Evolutionary conservation across 2,113 vertebrate species (phyloP).

Genomic region (Brachionichthys hirsutus): DNA sequence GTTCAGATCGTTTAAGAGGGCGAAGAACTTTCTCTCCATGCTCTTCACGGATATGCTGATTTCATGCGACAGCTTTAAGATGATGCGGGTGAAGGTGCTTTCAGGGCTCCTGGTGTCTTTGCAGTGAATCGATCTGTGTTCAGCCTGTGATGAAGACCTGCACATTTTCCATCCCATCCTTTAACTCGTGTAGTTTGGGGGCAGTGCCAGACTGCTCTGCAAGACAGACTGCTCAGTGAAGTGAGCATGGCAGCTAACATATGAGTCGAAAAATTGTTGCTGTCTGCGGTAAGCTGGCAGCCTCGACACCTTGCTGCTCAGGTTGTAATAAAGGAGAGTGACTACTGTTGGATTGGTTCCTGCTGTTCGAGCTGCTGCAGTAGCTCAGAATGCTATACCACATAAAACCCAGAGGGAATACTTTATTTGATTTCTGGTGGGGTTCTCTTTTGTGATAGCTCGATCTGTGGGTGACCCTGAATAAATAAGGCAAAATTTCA

Average conservation of each 20-base stretch:
- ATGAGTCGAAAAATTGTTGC: conserved; percentile 58
- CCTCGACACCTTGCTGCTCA: conserved; percentile 52
- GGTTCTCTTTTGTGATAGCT: not conserved
- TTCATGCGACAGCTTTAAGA: conserved; percentile 16
- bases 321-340: conserved; percentile 62
- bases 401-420: no score
- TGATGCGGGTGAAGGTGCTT: conserved; percentile 34
- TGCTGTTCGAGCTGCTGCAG: conserved; percentile 41
- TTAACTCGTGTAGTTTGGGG: conserved; percentile 53
- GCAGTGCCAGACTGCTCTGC: conserved; percentile 36
- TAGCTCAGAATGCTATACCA: conserved; percentile 28
- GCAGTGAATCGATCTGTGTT: conserved; percentile 57
- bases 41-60: conserved; percentile 38
- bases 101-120: conserved; percentile 41
- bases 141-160: conserved; percentile 37
- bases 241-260: conserved; percentile 69
- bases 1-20: conserved; percentile 22
- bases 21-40: conserved; percentile 34
- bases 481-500: not conserved
- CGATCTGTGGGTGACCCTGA: not conserved
- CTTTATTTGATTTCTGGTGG: no score
- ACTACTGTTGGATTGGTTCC: conserved; percentile 45
- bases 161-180: conserved; percentile 31
- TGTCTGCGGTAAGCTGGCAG: conserved; percentile 51
- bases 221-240: conserved; percentile 47